Conservation (phyloP, 2,113 vertebrate genomes). For the Bubo blakistoni region DNA sequence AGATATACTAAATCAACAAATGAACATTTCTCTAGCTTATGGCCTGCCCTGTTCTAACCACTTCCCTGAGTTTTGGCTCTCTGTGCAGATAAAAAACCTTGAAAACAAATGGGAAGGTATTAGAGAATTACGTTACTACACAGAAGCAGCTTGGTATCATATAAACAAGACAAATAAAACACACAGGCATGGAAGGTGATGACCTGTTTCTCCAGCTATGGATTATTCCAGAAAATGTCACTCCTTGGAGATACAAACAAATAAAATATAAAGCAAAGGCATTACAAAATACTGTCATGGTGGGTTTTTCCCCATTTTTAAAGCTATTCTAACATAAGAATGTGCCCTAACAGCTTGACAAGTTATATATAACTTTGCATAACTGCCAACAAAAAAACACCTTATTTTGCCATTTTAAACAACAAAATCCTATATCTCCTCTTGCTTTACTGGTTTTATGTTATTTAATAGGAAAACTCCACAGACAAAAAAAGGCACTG, state of each 20-base stretch:
- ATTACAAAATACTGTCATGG: neutral
- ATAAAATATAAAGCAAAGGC: neutral
- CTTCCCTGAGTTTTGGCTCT: neutral
- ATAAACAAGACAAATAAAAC: neutral
- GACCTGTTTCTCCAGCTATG: neutral
- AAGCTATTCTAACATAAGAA: neutral
- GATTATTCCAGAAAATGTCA: neutral
- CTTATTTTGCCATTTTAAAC: neutral
- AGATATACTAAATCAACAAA: neutral
- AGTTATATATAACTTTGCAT: neutral
- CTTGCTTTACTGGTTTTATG: neutral
- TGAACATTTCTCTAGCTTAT: neutral
- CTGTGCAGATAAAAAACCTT: neutral
- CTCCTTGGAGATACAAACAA: neutral
- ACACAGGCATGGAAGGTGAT: neutral
- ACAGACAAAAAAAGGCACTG: neutral
- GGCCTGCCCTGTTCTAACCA: neutral
- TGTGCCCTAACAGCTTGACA: neutral
- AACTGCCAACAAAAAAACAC: neutral
- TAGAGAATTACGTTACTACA: neutral
- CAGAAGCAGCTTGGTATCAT: neutral
- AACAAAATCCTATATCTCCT: neutral
- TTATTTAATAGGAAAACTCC: neutral
- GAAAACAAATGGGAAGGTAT: neutral
- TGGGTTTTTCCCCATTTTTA: rapidly evolving